Percentiles rank a stretch among this genome's conserved stretches.
phyloP scores from a whole-genome alignment of 2,113 vertebrate species.

The Polypterus senegalus region DNA sequence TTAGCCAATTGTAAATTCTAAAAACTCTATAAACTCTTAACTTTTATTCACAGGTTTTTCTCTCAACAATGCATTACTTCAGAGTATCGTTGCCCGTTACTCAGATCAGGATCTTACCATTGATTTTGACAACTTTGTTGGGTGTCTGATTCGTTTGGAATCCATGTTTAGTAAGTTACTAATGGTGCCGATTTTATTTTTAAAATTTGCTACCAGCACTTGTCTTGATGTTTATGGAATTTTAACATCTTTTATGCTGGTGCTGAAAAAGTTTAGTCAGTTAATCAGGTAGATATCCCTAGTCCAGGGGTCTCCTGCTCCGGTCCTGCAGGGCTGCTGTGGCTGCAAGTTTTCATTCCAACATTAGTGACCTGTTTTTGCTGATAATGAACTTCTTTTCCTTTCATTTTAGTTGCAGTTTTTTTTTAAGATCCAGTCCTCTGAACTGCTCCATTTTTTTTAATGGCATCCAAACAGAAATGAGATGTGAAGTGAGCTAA shows the following conservation, averaged over 20 bases:
- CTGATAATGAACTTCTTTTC: too few relatives aligned
- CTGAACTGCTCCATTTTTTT: too few relatives aligned
- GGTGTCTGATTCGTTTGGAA: conserved; percentile 62
- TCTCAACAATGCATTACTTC: conserved; percentile 57
- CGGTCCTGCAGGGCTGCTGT: too few relatives aligned
- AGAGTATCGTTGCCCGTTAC: conserved; percentile 51
- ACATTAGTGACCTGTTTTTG: too few relatives aligned
- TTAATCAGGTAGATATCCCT: not conserved
- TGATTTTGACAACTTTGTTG: conserved; percentile 64
- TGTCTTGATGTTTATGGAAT: not conserved
- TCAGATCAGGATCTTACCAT: conserved; percentile 39
- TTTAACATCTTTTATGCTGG: not conserved
- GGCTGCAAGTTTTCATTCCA: too few relatives aligned
- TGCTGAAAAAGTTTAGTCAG: too few relatives aligned
- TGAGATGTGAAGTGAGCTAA: too few relatives aligned
- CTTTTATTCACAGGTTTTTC: conserved; percentile 49
- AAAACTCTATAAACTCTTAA: not conserved
- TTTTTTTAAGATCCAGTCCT: too few relatives aligned
- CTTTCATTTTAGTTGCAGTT: too few relatives aligned
- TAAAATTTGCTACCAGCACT: not conserved
- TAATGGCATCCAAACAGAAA: too few relatives aligned
- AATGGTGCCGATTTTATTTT: not conserved
- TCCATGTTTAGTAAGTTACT: conserved; percentile 61
- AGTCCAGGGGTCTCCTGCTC: not conserved
- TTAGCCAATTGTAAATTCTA: not conserved